phyloP scores from a whole-genome alignment of 2,113 vertebrate genomes.

The Hyaena hyaena region DNA sequence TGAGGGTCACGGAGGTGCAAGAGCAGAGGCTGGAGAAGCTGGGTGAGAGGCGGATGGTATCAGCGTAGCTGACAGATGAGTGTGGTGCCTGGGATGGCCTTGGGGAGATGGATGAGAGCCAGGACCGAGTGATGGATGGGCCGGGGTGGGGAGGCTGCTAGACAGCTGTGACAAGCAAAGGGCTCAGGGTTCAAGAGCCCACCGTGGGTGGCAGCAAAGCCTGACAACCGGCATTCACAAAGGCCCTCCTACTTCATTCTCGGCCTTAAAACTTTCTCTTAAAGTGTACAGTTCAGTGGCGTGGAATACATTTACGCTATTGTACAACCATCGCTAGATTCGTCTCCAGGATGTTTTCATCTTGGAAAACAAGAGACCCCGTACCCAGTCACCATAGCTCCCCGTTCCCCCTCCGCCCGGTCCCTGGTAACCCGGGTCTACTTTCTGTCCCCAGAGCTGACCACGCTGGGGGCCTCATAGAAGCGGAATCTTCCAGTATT shows the following conservation, averaged over 20 bases:
- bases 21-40: not conserved
- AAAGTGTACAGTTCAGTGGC: not conserved
- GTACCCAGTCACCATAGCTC: not conserved
- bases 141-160: not conserved
- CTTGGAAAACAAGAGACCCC: not conserved
- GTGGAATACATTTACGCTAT: not conserved
- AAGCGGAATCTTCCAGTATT: not conserved
- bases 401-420: too few relatives aligned
- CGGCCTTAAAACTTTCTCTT: not conserved
- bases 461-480: fast-evolving
- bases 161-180: conserved; percentile 34
- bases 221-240: fast-evolving
- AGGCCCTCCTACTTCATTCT: not conserved
- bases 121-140: conserved; percentile 54
- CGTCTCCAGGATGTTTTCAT: not conserved
- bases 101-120: not conserved
- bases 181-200: not conserved
- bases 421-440: not conserved
- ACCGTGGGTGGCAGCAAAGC: conserved; percentile 22
- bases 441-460: not conserved
- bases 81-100: not conserved
- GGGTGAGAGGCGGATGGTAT: not conserved
- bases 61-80: not conserved
- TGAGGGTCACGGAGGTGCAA: not conserved
- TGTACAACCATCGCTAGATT: fast-evolving